Conservation (phyloP, 2,113 vertebrate species). For the Eulemur macaco region DNA sequence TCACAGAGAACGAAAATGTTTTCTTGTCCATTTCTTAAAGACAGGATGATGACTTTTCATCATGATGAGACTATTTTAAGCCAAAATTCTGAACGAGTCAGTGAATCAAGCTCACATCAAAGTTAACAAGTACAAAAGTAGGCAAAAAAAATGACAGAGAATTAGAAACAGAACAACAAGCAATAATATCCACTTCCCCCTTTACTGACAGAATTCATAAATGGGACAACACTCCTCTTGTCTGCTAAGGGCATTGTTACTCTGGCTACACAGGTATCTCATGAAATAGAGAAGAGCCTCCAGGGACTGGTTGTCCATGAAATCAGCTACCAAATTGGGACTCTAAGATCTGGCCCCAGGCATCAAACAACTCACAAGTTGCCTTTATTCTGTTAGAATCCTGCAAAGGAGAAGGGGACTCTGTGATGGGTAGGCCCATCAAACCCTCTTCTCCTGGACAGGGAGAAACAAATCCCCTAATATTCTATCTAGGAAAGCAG, state of each 20-base stretch:
- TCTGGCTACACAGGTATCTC: neutral
- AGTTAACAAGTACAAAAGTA: neutral
- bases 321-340: neutral
- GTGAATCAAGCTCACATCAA: neutral
- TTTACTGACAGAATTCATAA: neutral
- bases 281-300: neutral
- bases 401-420: neutral
- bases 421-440: neutral
- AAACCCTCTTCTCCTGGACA: neutral
- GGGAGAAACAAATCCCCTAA: neutral
- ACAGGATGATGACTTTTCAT: neutral
- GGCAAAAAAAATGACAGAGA: neutral
- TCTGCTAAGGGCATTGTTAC: neutral
- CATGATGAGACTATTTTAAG: neutral
- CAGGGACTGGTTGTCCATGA: neutral
- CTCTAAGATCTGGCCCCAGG: neutral
- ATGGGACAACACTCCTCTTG: too few species aligned
- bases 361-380: neutral
- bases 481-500: neutral
- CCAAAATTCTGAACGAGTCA: neutral
- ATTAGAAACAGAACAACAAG: neutral
- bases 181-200: neutral
- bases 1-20: neutral
- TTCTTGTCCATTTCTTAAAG: neutral
- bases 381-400: neutral